Evolutionary conservation across 2,888 invertebrate species (phyloP), one percentile per base, ranked within the genome.

Genomic region (Cosmia pyralina): DNA sequence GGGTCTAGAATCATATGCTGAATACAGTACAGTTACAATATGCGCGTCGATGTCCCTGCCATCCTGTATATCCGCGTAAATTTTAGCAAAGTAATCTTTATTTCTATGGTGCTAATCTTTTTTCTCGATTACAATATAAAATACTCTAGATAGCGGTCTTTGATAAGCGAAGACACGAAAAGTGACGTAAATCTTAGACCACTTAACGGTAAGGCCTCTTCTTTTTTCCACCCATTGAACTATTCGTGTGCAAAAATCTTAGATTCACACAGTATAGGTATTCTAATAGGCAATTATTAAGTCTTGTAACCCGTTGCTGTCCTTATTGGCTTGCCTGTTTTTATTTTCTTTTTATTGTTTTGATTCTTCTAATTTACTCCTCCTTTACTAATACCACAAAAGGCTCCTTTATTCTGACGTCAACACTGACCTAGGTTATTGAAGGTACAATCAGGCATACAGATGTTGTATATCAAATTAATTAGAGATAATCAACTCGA

Each of bases 401-500:
- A 41, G 8, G 4, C 7, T 34, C 7, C 4, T 34, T 44, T 11
- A 13, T 34, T 66, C 41, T 44, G 0, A 50, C 44, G 48, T 22
- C 57, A 77, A n/a, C n/a, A 58, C 28, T 52, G 17, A 74, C 77
- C 67, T 46, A 34, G 17, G 22, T 38, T 19, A 34, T 10, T 50
- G 19, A 28, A 44, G 4, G 5, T 2, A 48, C 17, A 55, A 48
- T 64, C n/a, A 55, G 7, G 5, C 8, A n/a, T 13, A 19, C 7
- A 53, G 55, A 55, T 4, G 11, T 72, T 13, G 15, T 72, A 15
- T 50, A 72, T 58, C n/a, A 72, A 34, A 28, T 60, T 44, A 53
- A 52, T 60, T 15, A 46, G 1, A n/a, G 46, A 59, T 46, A n/a
- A n/a, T n/a, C 15, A 59, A 74, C 52, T 53, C 5, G 5, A 46